Evolutionary conservation across 2,888 invertebrate species (phyloP), one percentile per base, ranked within the genome.

Genomic region (Alentia gelatinosa): DNA sequence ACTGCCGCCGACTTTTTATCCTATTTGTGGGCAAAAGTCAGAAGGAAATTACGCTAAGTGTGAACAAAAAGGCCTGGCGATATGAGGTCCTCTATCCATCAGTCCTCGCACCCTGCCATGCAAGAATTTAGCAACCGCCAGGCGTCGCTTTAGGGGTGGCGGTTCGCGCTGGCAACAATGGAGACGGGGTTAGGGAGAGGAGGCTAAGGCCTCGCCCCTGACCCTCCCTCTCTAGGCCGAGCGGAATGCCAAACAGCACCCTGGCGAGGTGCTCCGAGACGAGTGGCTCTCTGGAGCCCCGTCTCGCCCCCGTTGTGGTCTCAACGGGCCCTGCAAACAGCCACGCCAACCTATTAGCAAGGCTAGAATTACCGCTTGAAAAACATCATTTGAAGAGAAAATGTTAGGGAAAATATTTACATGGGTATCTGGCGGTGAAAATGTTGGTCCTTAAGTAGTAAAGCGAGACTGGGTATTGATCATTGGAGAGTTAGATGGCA

Each of bases 301-400:
- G 23, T 19, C 42, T 12, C 23, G 86, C 26, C 35, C 86, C 4
- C n/a, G 37, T 26, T 12, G n/a, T 40, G 37, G 19, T n/a, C 30
- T 39, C 39, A n/a, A 30, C n/a, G 86, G 86, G n/a, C 86, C 30
- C 3, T 5, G 47, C 86, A 12, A 26, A 42, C 15, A 50, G 30
- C 86, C 86, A 19, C 30, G 47, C n/a, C 47, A 15, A 15, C 47
- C 86, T 86, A 86, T 86, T 86, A 86, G 86, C 86, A 5, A 26
- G 86, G 86, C 42, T 86, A 86, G 86, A 86, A 50, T 86, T 86
- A 86, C 86, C 50, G 30, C 86, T 47, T 83, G 86, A 47, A 86
- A 86, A 86, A 86, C 86, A 86, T 86, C 86, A 86, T 86, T 86
- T 86, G 86, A 86, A 86, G 86, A 86, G 86, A 86, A 86, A 86